Evolutionary conservation across 1,140 invertebrate genomes (phyloP), one percentile per base, ranked within the genome.

Genomic region (Drosophila simulans): DNA sequence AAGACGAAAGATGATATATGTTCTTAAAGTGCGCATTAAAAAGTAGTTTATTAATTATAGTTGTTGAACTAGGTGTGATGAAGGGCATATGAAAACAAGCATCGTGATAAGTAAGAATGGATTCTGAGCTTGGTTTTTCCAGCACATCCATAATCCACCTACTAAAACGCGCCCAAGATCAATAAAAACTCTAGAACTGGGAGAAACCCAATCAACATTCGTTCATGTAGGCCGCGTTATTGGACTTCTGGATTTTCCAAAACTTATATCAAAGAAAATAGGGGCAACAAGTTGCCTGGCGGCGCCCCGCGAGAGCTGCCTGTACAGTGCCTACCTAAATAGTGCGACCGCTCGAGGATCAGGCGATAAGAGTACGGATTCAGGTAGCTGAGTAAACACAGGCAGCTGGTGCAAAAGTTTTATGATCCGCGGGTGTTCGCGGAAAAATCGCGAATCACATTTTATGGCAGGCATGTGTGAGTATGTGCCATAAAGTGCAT

Each of bases 181-280:
- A 79, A 79, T 86, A 83, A 79, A 86, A 77, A 64, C 62, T 42
- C 13, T 46, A 62, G 20, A 76, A 59, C 42, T 59, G 76, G 80
- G 76, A 89, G 53, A 83, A 77, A 80, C 72, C 84, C 85, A 70
- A 43, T 48, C 58, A 52, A 58, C 62, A 53, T 89, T 84, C 85
- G 70, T 90, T 90, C 88, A 91, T 90, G 58, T 52, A 65, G 42
- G 37, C 40, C n/a, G 39, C 22, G 4, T 34, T 77, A 22, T 49
- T 51, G 43, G 25, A 49, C 35, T 70, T 57, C 68, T 81, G 88
- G 88, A 88, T 91, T 91, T 91, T 88, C 88, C 88, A 75, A 37
- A 78, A 72, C 78, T 78, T 72, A 84, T 91, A 91, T 90, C 88
- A 90, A 86, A 84, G 88, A 90, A 81, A 74, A 52, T 15, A 76